A percentile compares a stretch with the other conserved stretches of the same genome.
Conservation (phyloP, 2,113 vertebrate genomes). For the Rostratula benghalensis region DNA sequence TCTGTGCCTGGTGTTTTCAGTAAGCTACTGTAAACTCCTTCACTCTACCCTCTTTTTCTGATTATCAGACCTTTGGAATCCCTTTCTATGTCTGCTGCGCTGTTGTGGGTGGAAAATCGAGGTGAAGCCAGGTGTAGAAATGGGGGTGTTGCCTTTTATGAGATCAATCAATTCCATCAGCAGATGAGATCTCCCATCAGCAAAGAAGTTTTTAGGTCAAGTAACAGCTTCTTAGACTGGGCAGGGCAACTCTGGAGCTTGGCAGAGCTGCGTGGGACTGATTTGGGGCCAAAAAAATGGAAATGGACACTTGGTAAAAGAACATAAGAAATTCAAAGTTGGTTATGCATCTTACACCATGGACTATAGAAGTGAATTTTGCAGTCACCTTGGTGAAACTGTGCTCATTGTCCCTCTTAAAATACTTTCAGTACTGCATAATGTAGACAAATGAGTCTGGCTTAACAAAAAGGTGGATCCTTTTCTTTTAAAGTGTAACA, state of each 20-base stretch:
- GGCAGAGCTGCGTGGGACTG: not conserved
- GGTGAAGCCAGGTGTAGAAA: not conserved
- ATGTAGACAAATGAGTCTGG: not conserved
- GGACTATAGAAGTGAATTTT: not conserved
- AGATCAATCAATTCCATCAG: not conserved
- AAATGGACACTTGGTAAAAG: not conserved
- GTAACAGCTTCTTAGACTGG: not conserved
- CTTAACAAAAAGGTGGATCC: not conserved
- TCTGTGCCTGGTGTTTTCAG: not conserved
- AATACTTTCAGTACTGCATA: not conserved
- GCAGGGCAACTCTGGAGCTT: not conserved
- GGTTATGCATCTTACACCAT: no score
- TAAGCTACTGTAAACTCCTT: not conserved
- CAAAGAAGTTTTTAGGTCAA: not conserved
- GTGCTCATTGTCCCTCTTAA: not conserved
- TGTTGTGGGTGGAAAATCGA: rapidly evolving
- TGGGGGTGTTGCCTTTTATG: not conserved
- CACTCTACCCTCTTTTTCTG: not conserved
- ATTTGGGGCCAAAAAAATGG: not conserved
- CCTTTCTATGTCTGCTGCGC: not conserved
- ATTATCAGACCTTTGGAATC: not conserved
- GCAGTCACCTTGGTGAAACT: not conserved
- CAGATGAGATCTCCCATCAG: no score
- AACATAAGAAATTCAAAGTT: no score
- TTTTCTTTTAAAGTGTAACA: not conserved